These are phyloP conservation scores for Centroberyx gerrardi DNA, from an alignment of 2,797 vertebrate genomes.

Conservation along the genomic window DNA sequence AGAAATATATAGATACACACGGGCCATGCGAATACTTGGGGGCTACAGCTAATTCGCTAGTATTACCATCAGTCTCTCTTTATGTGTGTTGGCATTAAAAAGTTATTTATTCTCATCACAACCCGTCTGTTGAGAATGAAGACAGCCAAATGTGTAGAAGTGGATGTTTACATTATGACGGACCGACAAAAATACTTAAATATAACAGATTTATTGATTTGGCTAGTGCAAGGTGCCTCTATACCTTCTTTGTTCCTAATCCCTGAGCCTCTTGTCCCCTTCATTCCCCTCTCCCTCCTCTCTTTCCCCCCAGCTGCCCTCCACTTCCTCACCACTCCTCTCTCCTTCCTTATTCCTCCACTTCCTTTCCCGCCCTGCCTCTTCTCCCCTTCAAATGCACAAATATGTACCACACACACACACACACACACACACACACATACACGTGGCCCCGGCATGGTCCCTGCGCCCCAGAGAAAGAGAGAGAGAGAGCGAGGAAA, in stretches of 20 bases:
- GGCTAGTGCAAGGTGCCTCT: constrained; percentile 8
- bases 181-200: no score
- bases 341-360: constrained; percentile 26
- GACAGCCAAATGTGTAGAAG: constrained; percentile 8
- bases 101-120: background rate
- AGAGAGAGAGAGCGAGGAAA: constrained; percentile 27
- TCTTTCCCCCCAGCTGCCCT: background rate
- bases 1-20: background rate
- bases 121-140: background rate
- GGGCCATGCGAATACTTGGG: background rate
- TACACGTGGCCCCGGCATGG: background rate
- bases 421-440: constrained; percentile 10
- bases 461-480: background rate
- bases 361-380: constrained; percentile 11
- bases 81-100: background rate
- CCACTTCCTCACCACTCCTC: constrained; percentile 4
- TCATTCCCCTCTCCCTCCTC: constrained; percentile 21
- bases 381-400: constrained; percentile 40
- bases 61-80: no score
- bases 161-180: constrained; percentile 8
- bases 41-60: background rate
- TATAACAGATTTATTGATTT: background rate
- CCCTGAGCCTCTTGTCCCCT: constrained; percentile 9
- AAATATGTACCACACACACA: constrained; percentile 29
- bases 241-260: constrained; percentile 12